These are phyloP conservation scores for Diplosoma virens DNA, from an alignment of 23 tunicate species.

Conservation along the genomic window DNA sequence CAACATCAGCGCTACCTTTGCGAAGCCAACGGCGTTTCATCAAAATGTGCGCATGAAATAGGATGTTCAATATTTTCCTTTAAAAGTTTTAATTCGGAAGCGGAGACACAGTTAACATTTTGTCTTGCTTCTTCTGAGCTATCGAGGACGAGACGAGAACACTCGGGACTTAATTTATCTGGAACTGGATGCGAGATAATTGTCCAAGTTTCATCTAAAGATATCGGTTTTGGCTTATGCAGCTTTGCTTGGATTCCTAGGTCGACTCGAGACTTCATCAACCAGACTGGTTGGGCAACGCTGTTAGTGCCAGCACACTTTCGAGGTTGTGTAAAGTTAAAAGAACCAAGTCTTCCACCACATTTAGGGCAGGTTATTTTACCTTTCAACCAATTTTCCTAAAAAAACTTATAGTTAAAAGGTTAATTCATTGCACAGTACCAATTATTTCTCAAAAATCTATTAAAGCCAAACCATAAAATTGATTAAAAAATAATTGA, in stretches of 20 bases:
- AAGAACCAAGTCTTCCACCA: conserved; percentile 47
- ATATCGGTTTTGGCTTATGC: not conserved
- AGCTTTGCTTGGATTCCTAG: not conserved
- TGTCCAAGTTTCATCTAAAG: conserved; percentile 17
- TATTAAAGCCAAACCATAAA: not conserved
- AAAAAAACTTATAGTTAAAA: not conserved
- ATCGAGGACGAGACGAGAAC: no score
- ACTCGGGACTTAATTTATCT: not conserved
- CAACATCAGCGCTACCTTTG: no score
- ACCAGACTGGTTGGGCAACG: conserved; percentile 52
- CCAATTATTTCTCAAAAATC: not conserved
- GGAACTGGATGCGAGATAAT: not conserved
- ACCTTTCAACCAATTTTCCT: conserved; percentile 64
- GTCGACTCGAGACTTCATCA: conserved; percentile 54
- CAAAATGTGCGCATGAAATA: no score
- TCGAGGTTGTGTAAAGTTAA: conserved; percentile 49
- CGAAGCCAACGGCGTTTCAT: no score
- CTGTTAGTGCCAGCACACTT: conserved; percentile 24
- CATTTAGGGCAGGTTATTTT: conserved; percentile 59
- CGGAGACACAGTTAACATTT: no score
- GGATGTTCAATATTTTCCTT: no score
- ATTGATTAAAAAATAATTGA: not conserved
- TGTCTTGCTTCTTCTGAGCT: no score
- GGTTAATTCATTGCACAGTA: not conserved
- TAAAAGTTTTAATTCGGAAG: no score